These are phyloP conservation scores for Vanacampus margaritifer DNA, from an alignment of 2,113 vertebrate species.

Conservation along the genomic window DNA sequence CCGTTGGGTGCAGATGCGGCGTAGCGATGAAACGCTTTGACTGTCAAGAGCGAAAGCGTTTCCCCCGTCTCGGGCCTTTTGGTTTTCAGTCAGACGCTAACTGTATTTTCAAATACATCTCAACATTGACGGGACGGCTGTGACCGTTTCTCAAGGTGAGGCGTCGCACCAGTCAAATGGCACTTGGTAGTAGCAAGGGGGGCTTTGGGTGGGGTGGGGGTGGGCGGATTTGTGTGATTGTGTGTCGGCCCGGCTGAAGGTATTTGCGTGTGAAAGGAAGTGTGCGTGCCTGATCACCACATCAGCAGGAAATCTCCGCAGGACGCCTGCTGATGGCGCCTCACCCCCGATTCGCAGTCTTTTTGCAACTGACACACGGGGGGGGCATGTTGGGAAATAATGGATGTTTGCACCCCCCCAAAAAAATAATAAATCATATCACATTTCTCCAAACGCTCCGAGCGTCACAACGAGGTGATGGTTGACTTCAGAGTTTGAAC, in stretches of 20 bases:
- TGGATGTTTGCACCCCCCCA: no score
- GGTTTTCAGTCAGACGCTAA: constrained; percentile 33
- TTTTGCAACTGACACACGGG: constrained; percentile 7
- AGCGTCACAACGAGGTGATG: constrained; percentile 28
- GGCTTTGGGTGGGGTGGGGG: neutral
- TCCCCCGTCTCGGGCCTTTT: constrained; percentile 21
- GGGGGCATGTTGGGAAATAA: neutral
- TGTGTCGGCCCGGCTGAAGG: constrained; percentile 21
- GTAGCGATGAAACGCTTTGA: neutral
- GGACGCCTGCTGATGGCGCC: constrained; percentile 40
- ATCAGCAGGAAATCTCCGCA: constrained; percentile 51
- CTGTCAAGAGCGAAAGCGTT: constrained; percentile 25
- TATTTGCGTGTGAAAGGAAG: constrained; percentile 32
- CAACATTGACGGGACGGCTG: constrained; percentile 32
- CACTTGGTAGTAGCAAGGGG: constrained; percentile 15
- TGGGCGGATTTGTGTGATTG: neutral
- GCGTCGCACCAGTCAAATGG: constrained; percentile 40
- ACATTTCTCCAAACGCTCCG: no score
- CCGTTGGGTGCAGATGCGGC: neutral
- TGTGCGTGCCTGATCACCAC: constrained; percentile 37
- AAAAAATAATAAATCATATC: neutral
- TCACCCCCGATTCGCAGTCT: constrained; percentile 45
- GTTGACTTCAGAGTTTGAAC: constrained; percentile 13
- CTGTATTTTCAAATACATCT: constrained; percentile 32
- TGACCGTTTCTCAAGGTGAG: constrained; percentile 31